Base-by-base conservation (phyloP, 2,113 vertebrate species). In the Mastomys natalensis region DNA sequence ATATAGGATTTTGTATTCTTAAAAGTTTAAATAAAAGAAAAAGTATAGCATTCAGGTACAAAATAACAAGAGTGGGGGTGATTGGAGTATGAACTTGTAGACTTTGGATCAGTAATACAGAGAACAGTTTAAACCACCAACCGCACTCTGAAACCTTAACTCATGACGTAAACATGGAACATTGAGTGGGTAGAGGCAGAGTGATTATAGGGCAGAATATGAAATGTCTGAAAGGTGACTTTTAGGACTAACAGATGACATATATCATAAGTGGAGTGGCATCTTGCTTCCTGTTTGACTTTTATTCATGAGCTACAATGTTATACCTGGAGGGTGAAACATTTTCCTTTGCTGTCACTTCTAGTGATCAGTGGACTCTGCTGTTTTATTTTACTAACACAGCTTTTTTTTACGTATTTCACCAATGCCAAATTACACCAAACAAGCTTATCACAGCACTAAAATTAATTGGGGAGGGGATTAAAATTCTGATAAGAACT, bases 221-320 rank as follows among this genome's bases (percentile, higher is more conserved):
- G 55, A 86, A 92, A 37, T 51, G 22, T 60, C 37, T 66, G 66
- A 89, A 45, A 95, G 92, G 76, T 84, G 90, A 40, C 31, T 87
- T 94, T 93, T 90, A 95, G 53, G 24, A 89, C 13, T 53, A 94
- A 87, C 51, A 70, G 10, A 93, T 90, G 77, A 82, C 62, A 31
- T 37, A 78, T n/a, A 70, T 72, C 43, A 70, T 58, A 95, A 93
- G 29, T 85, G 91, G 55, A 66, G 13, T 51, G 81, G 17, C 34
- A 89, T 11, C 78, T 13, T 66, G 40, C 29, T 55, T 53, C 86
- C 58, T 94, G 68, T 48, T 53, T 96, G 31, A 53, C 64, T 90
- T 96, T 96, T 76, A 90, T 77, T 17, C 37, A 84, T 37, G 22
- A 78, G 7, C 6, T 55, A 84, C 24, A 62, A 40, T 58, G 55